Evolutionary conservation across 2,113 vertebrate species (phyloP), one percentile per base, ranked within the genome.

Genomic region (Collichthys lucidus): DNA sequence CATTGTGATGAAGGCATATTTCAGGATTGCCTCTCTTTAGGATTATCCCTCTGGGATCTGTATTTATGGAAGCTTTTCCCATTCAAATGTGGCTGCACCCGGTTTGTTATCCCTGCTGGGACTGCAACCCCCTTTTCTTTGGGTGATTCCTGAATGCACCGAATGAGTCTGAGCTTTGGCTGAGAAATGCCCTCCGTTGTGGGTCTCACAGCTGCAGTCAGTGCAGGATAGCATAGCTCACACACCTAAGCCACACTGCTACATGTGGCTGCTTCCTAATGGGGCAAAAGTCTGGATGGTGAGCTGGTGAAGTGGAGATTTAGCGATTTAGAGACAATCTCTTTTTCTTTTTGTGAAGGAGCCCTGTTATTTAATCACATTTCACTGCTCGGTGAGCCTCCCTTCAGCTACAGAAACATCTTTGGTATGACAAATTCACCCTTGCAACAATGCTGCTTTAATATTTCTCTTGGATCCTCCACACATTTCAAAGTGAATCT

Each of bases 101-200:
- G 56, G 71, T 84, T 83, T 88, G 87, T 85, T 85, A 80, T 86
- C 80, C 82, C 82, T 67, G 53, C 74, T 67, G 73, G 64, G 72
- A 57, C 69, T 53, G 80, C 46, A 79, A 31, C 62, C 63, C 62
- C 63, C 42, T 26, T 79, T 80, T 88, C 56, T 78, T 65, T 61
- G 40, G 40, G 74, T 17, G 67, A 26, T 60, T 60, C 19, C 61
- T 85, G 72, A 86, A 86, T 73, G 63, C 56, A n/a, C 31, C 35
- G 35, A 40, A 40, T 49, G 29, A 76, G 80, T 80, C 69, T 83
- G 72, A 89, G 79, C 77, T 31, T 56, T 50, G 62, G 81, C 80
- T 90, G 84, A 83, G 85, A 88, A 90, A 83, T 62, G 49, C 47
- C 64, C 72, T 70, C 22, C 10, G 11, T 24, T 86, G 64, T 29